Evolutionary conservation across 2,797 vertebrate species (phyloP), one percentile per base, ranked within the genome.

Genomic region (Fistularia tabacaria): DNA sequence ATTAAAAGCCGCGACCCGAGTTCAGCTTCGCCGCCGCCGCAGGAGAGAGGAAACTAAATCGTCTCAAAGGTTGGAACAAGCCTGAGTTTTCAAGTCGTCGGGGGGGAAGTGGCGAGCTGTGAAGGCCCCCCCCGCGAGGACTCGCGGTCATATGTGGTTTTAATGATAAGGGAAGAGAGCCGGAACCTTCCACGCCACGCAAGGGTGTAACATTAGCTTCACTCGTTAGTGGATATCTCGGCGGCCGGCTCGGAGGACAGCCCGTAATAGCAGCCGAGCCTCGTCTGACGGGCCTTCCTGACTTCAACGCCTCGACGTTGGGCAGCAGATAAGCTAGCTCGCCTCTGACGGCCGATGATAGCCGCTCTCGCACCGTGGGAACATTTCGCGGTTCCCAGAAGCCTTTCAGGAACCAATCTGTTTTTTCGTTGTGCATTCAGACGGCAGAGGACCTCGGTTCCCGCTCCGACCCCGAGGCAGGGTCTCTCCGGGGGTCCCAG

Each of bases 101-200:
- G 42, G 49, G 49, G 41, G 36, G 51, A 74, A 62, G 68, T 36
- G 37, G 47, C 15, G 60, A 65, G 43, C 43, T 44, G 25, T 38
- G 57, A 59, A 50, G 44, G 36, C 49, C 25, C 58, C 39, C 36
- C 51, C 13, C 51, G 39, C 65, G 55, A 39, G 48, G n/a, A 40
- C 57, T 64, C 46, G 36, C 38, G 54, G 52, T 70, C 76, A 71
- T 59, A 76, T 77, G 59, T 63, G 50, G 69, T 38, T 56, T 74
- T 77, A 83, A 76, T 69, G 61, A 73, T 62, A 15, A 25, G 59
- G 54, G 56, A 64, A 66, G 73, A 73, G 42, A 64, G 39, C 42
- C 38, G 5, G 60, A 75, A 74, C 67, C 56, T 56, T 47, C 44
- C 41, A 0, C 1, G 39, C 14, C 12, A 9, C 44, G 15, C 3